These are phyloP conservation scores for Thaumatotibia leucotreta DNA, from an alignment of 1,140 invertebrate species.

Conservation along the genomic window DNA sequence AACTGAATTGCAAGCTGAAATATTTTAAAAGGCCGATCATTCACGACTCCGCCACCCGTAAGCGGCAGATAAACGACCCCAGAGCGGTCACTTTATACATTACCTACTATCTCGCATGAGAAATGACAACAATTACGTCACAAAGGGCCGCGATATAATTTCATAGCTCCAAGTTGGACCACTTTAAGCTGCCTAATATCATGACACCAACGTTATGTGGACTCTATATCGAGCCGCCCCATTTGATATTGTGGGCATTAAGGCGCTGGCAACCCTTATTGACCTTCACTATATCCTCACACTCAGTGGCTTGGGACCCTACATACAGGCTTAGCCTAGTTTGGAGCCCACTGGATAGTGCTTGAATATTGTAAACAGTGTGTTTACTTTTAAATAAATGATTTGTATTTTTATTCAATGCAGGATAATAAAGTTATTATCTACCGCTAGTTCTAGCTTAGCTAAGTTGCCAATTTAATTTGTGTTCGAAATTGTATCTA, in stretches of 20 bases:
- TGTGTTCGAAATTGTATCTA: no score
- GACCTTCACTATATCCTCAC: no score
- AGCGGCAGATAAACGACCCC: background rate
- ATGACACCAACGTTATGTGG: background rate
- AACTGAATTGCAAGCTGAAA: background rate
- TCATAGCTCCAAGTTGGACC: background rate
- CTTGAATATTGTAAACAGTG: no score
- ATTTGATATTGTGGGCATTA: background rate
- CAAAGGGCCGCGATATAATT: conserved; percentile 12
- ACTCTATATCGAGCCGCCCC: background rate
- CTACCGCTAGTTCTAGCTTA: no score
- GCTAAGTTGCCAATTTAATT: no score
- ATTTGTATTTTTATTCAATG: no score
- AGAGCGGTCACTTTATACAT: background rate
- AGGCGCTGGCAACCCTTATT: no score
- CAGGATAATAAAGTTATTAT: no score
- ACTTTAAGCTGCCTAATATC: background rate
- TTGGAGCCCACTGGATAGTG: no score
- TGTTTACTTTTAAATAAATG: no score
- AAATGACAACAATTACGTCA: conserved; percentile 1
- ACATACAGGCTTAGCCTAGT: no score
- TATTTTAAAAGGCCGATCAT: background rate
- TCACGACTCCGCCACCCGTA: background rate
- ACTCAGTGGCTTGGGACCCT: no score
- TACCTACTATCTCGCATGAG: background rate